A percentile compares a stretch with the other conserved stretches of the same genome.
Evolutionary conservation across 2,113 vertebrate species (phyloP).

Genomic region (Nothoprocta pentlandii): DNA sequence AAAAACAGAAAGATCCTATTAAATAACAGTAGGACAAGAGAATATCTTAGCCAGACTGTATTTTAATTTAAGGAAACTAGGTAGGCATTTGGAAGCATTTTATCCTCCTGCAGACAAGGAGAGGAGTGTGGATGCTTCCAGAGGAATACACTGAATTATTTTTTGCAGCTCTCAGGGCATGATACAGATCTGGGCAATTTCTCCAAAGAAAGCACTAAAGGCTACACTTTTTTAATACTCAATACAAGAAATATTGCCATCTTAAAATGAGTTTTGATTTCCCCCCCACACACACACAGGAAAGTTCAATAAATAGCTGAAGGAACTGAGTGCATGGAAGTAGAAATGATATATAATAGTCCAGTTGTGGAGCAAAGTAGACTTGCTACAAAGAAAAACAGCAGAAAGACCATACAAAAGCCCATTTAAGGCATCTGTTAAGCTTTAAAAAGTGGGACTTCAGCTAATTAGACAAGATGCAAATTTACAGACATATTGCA

Average conservation of each 20-base stretch:
- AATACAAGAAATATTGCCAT: neutral
- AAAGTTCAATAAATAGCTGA: neutral
- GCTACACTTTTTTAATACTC: neutral
- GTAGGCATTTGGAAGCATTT: neutral
- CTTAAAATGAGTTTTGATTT: neutral
- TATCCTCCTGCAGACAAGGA: neutral
- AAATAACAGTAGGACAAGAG: neutral
- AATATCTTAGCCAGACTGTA: neutral
- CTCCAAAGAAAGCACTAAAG: neutral
- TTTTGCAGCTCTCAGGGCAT: neutral
- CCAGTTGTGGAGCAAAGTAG: neutral
- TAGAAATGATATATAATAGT: neutral
- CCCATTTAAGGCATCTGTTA: neutral
- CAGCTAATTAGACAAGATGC: neutral
- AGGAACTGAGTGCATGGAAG: neutral
- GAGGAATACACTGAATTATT: neutral
- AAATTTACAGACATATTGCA: neutral
- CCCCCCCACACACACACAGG: neutral
- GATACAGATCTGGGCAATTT: neutral
- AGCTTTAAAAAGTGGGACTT: neutral
- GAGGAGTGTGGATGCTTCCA: neutral
- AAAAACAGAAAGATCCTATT: constrained; percentile 11
- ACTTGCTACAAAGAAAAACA: neutral
- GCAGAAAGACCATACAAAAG: neutral
- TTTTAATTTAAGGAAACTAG: neutral